Evolutionary conservation across 2,797 vertebrate species (phyloP), one percentile per base, ranked within the genome.

Genomic region (Rhinichthys osculus): DNA sequence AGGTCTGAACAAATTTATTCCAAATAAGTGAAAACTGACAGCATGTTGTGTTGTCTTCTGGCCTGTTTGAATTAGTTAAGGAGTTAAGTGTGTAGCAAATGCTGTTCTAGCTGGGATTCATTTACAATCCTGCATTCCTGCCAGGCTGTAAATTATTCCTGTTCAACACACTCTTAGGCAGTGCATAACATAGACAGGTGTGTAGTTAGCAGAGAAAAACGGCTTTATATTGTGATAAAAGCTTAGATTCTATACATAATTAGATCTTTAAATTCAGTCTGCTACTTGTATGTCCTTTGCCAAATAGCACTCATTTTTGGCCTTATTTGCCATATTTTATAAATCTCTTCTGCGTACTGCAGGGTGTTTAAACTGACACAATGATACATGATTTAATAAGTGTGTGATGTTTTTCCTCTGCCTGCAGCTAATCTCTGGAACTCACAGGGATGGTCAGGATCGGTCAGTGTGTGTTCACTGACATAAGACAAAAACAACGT

Each of bases 81-180:
- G 44, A 42, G 44, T 54, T 54, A 42, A 78, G n/a, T 67, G 38
- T 30, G n/a, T 21, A 59, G 6, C 59, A 42, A 30, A 47, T 59
- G 40, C 52, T 47, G 17, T 82, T 62, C 23, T 78, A 52, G 81
- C 85, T 83, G 72, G 47, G 33, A 40, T 77, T 82, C 27, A 71
- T 86, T 71, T 78, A 57, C 4, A 64, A 78, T 30, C 74, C 27
- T 27, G 54, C 85, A 78, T 86, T 83, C 33, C 50, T 77, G 33
- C 54, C 71, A 57, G 38, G n/a, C 27, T 82, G 38, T 82, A 82
- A 76, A 82, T 82, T 74, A 67, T 81, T 59, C 64, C 35, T 79
- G 62, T 73, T 57, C 50, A 82, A 27, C 67, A 42, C 3, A 2
- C 5, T 72, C 69, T 47, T 64, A 38, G 38, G 38, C 38, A 38